Percentiles rank a stretch among this genome's conserved stretches.
Conservation (phyloP, 1,140 invertebrate genomes). For the Whitmania pigra region DNA sequence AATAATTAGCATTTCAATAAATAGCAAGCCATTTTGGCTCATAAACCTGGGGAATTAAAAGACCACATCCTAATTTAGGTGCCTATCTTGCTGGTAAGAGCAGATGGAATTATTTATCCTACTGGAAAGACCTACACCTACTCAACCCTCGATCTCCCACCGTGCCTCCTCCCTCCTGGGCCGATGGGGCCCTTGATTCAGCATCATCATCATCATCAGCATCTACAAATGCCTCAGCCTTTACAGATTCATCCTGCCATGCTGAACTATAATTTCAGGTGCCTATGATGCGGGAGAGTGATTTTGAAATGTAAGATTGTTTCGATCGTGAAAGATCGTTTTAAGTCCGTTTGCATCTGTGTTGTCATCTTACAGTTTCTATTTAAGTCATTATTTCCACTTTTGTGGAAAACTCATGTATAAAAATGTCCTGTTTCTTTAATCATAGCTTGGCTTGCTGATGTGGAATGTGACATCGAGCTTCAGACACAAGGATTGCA, state of each 20-base stretch:
- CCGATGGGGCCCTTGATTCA: background rate
- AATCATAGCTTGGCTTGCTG: too few species aligned
- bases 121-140: slow-evolving; percentile 96
- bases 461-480: too few species aligned
- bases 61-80: slow-evolving; percentile 52
- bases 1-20: background rate
- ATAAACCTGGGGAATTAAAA: background rate
- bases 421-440: too few species aligned
- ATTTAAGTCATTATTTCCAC: too few species aligned
- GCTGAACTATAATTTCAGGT: background rate
- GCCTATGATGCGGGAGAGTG: background rate
- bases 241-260: background rate
- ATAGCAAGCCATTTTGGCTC: background rate
- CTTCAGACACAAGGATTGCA: too few species aligned
- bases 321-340: background rate
- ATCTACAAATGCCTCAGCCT: background rate
- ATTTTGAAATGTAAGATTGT: background rate
- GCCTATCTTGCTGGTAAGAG: slow-evolving; percentile 84
- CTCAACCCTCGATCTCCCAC: slow-evolving; percentile 46
- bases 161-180: background rate
- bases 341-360: background rate
- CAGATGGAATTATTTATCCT: slow-evolving; percentile 96
- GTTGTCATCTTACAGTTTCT: background rate
- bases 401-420: too few species aligned
- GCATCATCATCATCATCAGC: background rate